Evolutionary conservation across 2,797 vertebrate species (phyloP).

Genomic region (Sebastes cheni): DNA sequence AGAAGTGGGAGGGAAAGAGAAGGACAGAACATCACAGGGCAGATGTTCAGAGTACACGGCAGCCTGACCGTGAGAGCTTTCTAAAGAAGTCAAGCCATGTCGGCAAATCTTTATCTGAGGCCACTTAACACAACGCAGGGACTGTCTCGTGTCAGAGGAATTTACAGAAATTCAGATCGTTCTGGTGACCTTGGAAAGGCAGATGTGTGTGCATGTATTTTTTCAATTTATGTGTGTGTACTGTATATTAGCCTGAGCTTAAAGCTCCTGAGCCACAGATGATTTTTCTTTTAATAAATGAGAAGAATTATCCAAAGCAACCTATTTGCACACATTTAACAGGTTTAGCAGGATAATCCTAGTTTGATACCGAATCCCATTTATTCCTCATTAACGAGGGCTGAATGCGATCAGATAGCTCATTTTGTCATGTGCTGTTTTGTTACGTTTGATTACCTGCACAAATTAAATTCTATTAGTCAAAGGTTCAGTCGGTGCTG

Average conservation of each 20-base stretch:
- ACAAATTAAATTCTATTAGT: slow-evolving; percentile 60
- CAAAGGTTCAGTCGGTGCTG: slow-evolving; percentile 44
- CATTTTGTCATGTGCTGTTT: slow-evolving; percentile 47
- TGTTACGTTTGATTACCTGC: slow-evolving; percentile 51
- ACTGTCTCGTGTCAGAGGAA: neutral
- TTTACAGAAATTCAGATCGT: neutral
- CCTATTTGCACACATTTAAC: neutral
- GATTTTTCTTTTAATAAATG: neutral
- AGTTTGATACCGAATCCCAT: slow-evolving; percentile 33
- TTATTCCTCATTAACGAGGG: slow-evolving; percentile 50
- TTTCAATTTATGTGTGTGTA: neutral
- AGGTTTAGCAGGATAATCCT: slow-evolving; percentile 4
- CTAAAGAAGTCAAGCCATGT: slow-evolving; percentile 27
- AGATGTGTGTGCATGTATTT: neutral
- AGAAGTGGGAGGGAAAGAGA: neutral
- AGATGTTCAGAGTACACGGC: slow-evolving; percentile 36
- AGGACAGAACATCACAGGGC: slow-evolving; percentile 37
- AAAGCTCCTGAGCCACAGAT: neutral
- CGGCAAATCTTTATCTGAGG: slow-evolving; percentile 19
- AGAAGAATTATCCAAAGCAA: neutral
- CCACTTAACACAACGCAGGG: neutral
- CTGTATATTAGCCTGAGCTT: neutral
- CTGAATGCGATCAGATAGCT: slow-evolving; percentile 52
- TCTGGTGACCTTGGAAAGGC: neutral
- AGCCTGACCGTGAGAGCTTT: slow-evolving; percentile 28